Evolutionary conservation across 2,113 vertebrate genomes (phyloP), one percentile per base, ranked within the genome.

Genomic region (Anoplopoma fimbria): DNA sequence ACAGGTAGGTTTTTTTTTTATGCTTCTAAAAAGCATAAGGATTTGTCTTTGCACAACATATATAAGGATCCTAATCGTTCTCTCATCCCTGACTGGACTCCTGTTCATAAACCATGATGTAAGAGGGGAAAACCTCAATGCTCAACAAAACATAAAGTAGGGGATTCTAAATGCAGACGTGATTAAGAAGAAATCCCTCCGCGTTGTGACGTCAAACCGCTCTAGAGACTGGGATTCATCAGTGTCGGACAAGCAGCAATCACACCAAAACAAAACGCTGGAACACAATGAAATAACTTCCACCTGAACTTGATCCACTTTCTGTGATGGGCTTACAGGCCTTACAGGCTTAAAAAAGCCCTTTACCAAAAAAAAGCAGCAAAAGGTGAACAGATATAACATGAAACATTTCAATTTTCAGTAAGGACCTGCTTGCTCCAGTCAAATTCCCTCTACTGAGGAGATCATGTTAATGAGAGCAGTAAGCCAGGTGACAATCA

Each of bases 401-500:
- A 63, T 5, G 0, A 83, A 62, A 69, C 29, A 7, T 31, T 25
- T 13, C 15, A 42, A 34, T 65, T 78, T 34, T 61, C 27, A n/a
- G 34, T 57, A 65, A 64, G 61, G 82, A 81, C 45, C 42, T 15
- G 69, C 72, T 75, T 55, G 31, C 67, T 53, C 21, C n/a, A 74
- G 79, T 77, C 73, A 61, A 55, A 86, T 79, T 87, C 77, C 13
- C 70, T 75, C 49, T 38, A 23, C 62, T 29, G 67, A 87, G 86
- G 63, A 27, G 85, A 67, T 88, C 45, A 84, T 83, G 86, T 92
- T 89, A 81, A 90, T 80, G 84, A 74, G 88, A 88, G 87, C 79
- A 77, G 69, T 23, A 58, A 84, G 85, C 90, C 79, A 82, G 65
- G 77, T 86, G 60, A 94, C 87, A 82, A 86, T 93, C 87, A 91